These are phyloP conservation scores for Lapara coniferarum DNA, from an alignment of 2,888 invertebrate species.

Conservation along the genomic window DNA sequence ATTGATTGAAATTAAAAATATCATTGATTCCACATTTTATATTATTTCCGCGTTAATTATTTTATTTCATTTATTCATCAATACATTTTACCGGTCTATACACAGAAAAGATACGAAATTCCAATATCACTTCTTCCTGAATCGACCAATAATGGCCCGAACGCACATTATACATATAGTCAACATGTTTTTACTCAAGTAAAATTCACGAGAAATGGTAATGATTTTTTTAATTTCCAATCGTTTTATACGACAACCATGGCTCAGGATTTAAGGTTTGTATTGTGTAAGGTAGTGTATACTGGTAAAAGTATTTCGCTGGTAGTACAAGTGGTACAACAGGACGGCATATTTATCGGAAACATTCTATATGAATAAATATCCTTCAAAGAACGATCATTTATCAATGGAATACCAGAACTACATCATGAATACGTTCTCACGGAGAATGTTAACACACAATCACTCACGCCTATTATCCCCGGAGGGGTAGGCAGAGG, in stretches of 20 bases:
- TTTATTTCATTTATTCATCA: background rate
- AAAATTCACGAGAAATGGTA: background rate
- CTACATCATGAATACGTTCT: background rate
- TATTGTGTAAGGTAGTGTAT: too few relatives aligned
- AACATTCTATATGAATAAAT: too few relatives aligned
- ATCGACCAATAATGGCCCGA: conserved; percentile 1
- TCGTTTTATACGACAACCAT: background rate
- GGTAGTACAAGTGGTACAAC: too few relatives aligned
- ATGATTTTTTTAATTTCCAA: background rate
- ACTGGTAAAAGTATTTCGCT: too few relatives aligned
- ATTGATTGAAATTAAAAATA: conserved; percentile 5
- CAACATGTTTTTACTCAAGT: conserved; percentile 7
- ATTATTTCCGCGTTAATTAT: conserved; percentile 10
- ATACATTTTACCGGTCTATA: background rate
- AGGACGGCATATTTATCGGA: too few relatives aligned
- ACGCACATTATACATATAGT: conserved; percentile 9
- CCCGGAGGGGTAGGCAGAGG: too few relatives aligned
- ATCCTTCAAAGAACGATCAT: too few relatives aligned
- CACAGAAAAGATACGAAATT: conserved; percentile 5
- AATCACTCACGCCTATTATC: too few relatives aligned
- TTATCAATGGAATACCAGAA: background rate
- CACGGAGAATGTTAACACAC: background rate
- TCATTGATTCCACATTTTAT: conserved; percentile 1
- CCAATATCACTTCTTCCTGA: conserved; percentile 1
- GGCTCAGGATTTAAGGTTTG: too few relatives aligned